Evolutionary conservation across 1,140 invertebrate species (phyloP).

Genomic region (Drosophila orosa): DNA sequence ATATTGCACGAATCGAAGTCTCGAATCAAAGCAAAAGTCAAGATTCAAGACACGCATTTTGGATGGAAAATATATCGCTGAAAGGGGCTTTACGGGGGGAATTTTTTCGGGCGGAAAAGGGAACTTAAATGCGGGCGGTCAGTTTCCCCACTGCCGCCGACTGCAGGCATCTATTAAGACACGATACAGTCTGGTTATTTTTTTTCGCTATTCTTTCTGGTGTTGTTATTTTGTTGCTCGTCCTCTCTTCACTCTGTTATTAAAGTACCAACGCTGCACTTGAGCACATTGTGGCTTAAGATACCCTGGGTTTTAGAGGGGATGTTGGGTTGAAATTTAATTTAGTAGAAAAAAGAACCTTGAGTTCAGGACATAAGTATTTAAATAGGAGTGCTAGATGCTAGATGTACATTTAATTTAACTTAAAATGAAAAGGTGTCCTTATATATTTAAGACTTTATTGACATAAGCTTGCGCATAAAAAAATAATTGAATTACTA

Average conservation of each 20-base stretch:
- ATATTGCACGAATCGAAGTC: slow-evolving; percentile 49
- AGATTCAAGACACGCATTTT: slow-evolving; percentile 71
- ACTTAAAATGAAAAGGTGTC: neutral
- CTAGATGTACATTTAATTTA: no score
- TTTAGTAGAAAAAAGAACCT: no score
- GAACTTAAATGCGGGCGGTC: slow-evolving; percentile 64
- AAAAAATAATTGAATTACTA: no score
- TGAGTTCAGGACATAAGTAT: no score
- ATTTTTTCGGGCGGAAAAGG: neutral
- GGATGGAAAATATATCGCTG: slow-evolving; percentile 53
- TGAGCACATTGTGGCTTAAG: slow-evolving; percentile 54
- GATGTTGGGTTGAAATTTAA: slow-evolving; percentile 4
- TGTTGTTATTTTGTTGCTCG: slow-evolving; percentile 33
- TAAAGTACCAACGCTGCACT: slow-evolving; percentile 71
- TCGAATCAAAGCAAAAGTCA: slow-evolving; percentile 23
- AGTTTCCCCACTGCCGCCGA: slow-evolving; percentile 18
- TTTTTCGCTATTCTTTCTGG: slow-evolving; percentile 20
- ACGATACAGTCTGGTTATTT: slow-evolving; percentile 63
- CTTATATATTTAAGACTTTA: neutral
- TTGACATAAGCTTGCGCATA: no score
- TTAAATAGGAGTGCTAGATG: neutral
- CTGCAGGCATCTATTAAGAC: slow-evolving; percentile 62
- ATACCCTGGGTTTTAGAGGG: neutral
- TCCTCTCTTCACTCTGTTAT: slow-evolving; percentile 56
- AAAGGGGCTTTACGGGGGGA: neutral